These are phyloP conservation scores for Tenthredo distinguenda DNA, from an alignment of 2,888 invertebrate genomes.

Conservation along the genomic window DNA sequence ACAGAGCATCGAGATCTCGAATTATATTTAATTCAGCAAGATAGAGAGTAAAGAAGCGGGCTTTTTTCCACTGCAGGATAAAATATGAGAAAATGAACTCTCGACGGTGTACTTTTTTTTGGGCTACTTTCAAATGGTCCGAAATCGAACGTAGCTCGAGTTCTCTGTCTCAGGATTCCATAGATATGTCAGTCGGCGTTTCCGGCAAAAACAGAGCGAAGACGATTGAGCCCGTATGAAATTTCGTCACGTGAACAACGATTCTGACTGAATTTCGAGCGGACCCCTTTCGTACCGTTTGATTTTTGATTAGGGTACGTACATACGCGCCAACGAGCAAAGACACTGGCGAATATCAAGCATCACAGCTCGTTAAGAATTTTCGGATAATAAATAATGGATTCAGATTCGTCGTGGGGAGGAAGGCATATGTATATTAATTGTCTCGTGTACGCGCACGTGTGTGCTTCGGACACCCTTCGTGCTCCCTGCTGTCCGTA, in stretches of 20 bases:
- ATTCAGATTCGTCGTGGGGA: constrained; percentile 16
- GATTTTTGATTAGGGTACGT: neutral
- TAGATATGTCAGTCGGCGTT: neutral
- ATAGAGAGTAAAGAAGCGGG: too few relatives aligned
- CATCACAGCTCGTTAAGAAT: constrained; percentile 3
- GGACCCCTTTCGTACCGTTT: neutral
- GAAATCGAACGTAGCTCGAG: neutral
- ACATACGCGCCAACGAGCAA: neutral
- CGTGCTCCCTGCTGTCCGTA: neutral
- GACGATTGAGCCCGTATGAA: neutral
- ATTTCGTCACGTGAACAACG: neutral
- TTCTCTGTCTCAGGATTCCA: neutral
- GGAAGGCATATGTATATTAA: neutral
- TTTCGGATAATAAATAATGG: constrained; percentile 30
- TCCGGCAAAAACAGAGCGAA: neutral
- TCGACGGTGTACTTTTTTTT: neutral
- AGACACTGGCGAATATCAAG: constrained; percentile 2
- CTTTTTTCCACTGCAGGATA: too few relatives aligned
- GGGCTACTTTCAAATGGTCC: neutral
- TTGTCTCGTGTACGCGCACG: constrained; percentile 19
- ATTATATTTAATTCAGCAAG: neutral
- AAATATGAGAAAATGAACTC: neutral
- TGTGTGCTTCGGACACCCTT: constrained; percentile 11
- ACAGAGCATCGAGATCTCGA: neutral
- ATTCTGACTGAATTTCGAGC: neutral